Base-by-base conservation (phyloP, 2,113 vertebrate genomes). In the Tinamus guttatus region DNA sequence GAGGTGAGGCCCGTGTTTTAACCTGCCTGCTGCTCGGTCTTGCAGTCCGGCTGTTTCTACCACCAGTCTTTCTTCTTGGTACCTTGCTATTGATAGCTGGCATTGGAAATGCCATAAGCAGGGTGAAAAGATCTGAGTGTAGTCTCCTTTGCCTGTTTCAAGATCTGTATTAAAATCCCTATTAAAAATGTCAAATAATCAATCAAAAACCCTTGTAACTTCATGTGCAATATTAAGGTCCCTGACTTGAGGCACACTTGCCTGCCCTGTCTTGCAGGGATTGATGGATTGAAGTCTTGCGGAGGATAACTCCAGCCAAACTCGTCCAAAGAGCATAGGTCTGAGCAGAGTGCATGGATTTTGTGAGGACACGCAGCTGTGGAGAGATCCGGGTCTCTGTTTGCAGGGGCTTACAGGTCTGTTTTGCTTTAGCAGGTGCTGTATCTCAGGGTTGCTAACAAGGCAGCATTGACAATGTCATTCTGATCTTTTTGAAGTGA, bases 121-220 rank as follows among this genome's bases (percentile, higher is more conserved):
- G 8, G 21, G 22, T 90, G 40, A 28, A 88, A 81, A 69, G 20
- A 68, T 51, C 18, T 2, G 30, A 36, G 7, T 36, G 36, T 74
- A 60, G 43, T 38, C 45, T 78, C n/a, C 14, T 93, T 91, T 15
- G 1, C 30, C 38, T 69, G 27, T 82, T 80, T 60, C 40, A 58
- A 91, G 79, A 59, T 40, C 45, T 18, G 1, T 62, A 20, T 73
- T 83, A 43, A 87, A 90, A 58, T 38, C 28, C 34, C 27, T n/a
- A 56, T 56, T 56, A 56, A 30, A 56, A 56, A 30, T 54, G 52
- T 76, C 71, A 22, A 18, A 64, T 40, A 85, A 28, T 14, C 63
- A 64, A 54, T 5, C 43, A 77, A 82, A 9, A 2, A 1, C 0
- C 1, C 3, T 5, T 5, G 1, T 69, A 62, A 82, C 14, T 63